Percentiles rank a stretch among this genome's conserved stretches.
These are phyloP conservation scores for Oryzias curvinotus DNA, from an alignment of 2,113 vertebrate genomes.

Conservation along the genomic window DNA sequence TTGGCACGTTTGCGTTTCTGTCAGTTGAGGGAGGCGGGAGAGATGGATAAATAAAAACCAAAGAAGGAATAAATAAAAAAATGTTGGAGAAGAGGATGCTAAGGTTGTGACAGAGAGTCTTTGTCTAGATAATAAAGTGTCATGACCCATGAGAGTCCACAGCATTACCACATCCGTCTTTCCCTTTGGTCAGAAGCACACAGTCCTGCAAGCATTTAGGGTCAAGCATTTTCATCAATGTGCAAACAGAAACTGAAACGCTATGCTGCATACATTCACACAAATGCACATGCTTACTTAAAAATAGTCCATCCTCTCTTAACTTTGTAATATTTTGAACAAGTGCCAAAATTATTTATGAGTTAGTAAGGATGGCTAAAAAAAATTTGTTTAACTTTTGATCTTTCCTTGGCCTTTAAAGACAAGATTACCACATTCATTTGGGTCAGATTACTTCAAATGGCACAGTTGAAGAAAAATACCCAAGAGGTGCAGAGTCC, in stretches of 20 bases:
- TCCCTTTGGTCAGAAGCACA: constrained; percentile 20
- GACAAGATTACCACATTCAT: no score
- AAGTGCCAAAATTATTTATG: no score
- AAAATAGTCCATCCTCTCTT: neutral
- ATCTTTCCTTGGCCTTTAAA: no score
- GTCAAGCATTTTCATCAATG: neutral
- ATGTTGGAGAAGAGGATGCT: constrained; percentile 34
- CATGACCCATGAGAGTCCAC: constrained; percentile 32
- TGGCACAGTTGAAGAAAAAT: no score
- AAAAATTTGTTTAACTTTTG: no score
- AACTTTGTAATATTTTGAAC: no score
- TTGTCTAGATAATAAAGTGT: constrained; percentile 46
- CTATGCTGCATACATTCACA: constrained; percentile 12
- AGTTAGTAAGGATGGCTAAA: no score
- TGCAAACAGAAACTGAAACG: neutral
- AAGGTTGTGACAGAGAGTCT: constrained; percentile 40
- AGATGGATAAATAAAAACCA: constrained; percentile 63
- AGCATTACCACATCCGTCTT: constrained; percentile 16
- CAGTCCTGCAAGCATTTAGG: neutral
- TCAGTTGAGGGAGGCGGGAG: constrained; percentile 42
- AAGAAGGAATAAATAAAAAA: constrained; percentile 58
- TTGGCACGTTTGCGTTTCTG: constrained; percentile 44
- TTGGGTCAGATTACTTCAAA: no score
- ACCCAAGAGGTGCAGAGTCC: no score
- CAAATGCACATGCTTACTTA: constrained; percentile 9